Evolutionary conservation across 2,797 vertebrate species (phyloP).

Genomic region (Hemibagrus guttatus): DNA sequence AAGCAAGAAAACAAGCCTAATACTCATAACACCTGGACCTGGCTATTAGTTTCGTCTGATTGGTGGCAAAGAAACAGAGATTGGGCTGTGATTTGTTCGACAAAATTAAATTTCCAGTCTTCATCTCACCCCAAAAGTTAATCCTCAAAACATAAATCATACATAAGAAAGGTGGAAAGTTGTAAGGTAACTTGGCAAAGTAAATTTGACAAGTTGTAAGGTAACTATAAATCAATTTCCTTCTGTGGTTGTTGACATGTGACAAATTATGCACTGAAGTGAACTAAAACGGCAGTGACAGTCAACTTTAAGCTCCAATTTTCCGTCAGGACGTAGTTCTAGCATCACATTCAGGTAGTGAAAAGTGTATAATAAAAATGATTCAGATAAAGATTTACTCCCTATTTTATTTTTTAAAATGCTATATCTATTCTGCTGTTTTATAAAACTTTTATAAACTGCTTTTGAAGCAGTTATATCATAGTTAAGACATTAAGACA

Average conservation of each 20-base stretch:
- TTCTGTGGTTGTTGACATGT: neutral
- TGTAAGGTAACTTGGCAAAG: neutral
- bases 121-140: neutral
- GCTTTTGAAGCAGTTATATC: neutral
- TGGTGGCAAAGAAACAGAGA: conserved; percentile 34
- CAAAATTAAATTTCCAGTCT: neutral
- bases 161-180: neutral
- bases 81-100: conserved; percentile 2
- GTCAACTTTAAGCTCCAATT: neutral
- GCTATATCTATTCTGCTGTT: no score
- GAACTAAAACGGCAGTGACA: neutral
- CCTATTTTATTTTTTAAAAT: neutral
- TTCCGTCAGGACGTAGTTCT: neutral
- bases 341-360: neutral
- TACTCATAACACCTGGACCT: neutral
- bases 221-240: neutral
- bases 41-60: conserved; percentile 37
- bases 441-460: no score
- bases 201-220: neutral
- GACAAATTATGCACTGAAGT: neutral
- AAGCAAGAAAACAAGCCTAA: no score
- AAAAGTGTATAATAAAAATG: neutral
- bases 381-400: neutral
- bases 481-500: neutral
- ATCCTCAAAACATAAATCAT: neutral